phyloP scores from a whole-genome alignment of 2,797 vertebrate species.

The Sebastes itinus region DNA sequence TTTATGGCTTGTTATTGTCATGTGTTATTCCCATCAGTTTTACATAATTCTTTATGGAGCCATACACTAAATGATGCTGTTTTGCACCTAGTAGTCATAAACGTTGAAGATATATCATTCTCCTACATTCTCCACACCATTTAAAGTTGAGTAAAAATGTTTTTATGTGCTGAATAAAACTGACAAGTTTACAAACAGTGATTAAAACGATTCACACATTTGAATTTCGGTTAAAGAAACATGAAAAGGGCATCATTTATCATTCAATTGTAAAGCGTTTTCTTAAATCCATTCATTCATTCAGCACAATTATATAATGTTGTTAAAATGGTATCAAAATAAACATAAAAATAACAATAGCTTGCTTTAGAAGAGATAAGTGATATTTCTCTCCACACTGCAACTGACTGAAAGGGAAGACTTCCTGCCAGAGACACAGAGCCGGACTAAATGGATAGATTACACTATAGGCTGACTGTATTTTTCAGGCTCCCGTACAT shows the following conservation, averaged over 20 bases:
- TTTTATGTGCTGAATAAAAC: background rate
- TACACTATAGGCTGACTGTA: too few relatives aligned
- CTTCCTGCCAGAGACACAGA: background rate
- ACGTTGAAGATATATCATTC: background rate
- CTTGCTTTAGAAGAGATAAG: background rate
- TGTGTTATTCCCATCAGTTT: background rate
- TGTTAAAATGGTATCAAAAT: background rate
- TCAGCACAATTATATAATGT: background rate
- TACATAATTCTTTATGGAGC: background rate
- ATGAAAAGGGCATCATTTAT: background rate
- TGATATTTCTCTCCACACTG: background rate
- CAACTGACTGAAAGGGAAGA: background rate
- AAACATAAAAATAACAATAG: background rate
- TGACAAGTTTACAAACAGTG: background rate
- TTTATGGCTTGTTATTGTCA: background rate
- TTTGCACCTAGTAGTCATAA: background rate
- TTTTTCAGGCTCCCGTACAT: too few relatives aligned
- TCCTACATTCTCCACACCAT: background rate
- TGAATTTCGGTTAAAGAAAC: background rate
- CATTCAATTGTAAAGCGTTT: background rate
- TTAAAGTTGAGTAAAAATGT: background rate
- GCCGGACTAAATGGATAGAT: too few relatives aligned
- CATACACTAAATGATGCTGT: background rate
- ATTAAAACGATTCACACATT: background rate
- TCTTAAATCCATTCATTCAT: background rate